Percentiles rank a stretch among this genome's conserved stretches.
Evolutionary conservation across 2,888 invertebrate species (phyloP).

Genomic region (Perizoma flavofasciatum): DNA sequence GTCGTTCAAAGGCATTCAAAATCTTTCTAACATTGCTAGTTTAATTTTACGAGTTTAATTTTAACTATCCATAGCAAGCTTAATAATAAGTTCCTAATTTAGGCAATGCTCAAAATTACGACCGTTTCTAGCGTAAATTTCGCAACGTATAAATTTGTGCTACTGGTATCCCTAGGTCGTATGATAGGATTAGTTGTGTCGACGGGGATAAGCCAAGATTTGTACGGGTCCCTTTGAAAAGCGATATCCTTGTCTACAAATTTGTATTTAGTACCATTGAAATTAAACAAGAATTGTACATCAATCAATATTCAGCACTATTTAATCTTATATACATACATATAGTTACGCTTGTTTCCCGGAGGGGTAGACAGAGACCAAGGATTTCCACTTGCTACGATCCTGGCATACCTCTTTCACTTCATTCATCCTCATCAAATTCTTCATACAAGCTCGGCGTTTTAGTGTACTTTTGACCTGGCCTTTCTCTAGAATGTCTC

Average conservation of each 20-base stretch:
- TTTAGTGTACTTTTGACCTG: no score
- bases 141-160: slow-evolving; percentile 25
- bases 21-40: no score
- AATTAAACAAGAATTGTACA: background rate
- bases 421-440: no score
- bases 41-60: background rate
- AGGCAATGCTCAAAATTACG: slow-evolving; percentile 11
- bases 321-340: no score
- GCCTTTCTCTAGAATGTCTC: no score
- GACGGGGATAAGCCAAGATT: slow-evolving; percentile 32
- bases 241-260: slow-evolving; percentile 29
- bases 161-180: slow-evolving; percentile 25
- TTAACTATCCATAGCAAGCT: slow-evolving; percentile 6
- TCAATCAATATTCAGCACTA: no score
- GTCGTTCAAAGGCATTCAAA: no score
- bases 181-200: slow-evolving; percentile 37
- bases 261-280: slow-evolving; percentile 22
- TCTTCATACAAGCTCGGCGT: no score
- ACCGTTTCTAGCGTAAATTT: slow-evolving; percentile 19
- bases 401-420: no score
- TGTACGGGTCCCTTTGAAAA: slow-evolving; percentile 29
- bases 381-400: no score
- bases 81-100: slow-evolving; percentile 2
- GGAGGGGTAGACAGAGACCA: no score
- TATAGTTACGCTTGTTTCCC: no score